phyloP scores from a whole-genome alignment of 2,888 invertebrate species.

The Agapostemon virescens region DNA sequence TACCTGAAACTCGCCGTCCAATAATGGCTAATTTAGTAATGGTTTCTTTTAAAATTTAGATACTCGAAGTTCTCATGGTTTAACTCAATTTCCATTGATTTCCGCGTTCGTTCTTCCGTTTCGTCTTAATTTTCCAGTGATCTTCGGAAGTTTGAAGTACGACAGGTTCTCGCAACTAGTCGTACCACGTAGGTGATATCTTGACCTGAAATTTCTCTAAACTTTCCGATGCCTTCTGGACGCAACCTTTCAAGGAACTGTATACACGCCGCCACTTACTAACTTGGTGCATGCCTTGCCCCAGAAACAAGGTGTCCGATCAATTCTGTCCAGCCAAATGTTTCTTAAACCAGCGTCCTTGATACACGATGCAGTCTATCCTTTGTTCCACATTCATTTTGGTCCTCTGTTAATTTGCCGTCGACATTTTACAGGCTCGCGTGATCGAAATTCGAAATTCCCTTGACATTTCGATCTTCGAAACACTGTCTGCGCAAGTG shows the following conservation, averaged over 20 bases:
- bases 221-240: constrained; percentile 44
- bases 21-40: neutral
- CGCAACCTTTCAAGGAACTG: constrained; percentile 31
- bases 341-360: constrained; percentile 17
- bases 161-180: constrained; percentile 32
- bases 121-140: neutral
- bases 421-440: neutral
- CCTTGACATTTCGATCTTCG: neutral
- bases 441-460: constrained; percentile 9
- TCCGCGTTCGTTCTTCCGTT: neutral
- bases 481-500: neutral
- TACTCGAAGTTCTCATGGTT: neutral
- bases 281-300: constrained; percentile 26
- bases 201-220: constrained; percentile 60
- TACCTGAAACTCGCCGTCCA: neutral
- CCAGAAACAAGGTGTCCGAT: constrained; percentile 40
- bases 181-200: constrained; percentile 46
- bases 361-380: neutral
- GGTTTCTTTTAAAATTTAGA: neutral
- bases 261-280: constrained; percentile 27
- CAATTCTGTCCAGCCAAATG: constrained; percentile 36
- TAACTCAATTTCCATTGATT: neutral
- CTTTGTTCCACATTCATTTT: neutral
- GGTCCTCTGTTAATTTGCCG: neutral
- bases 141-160: constrained; percentile 45